A percentile compares a stretch with the other conserved stretches of the same genome.
Evolutionary conservation across 1,140 invertebrate species (phyloP).

Genomic region (Sinella curviseta): DNA sequence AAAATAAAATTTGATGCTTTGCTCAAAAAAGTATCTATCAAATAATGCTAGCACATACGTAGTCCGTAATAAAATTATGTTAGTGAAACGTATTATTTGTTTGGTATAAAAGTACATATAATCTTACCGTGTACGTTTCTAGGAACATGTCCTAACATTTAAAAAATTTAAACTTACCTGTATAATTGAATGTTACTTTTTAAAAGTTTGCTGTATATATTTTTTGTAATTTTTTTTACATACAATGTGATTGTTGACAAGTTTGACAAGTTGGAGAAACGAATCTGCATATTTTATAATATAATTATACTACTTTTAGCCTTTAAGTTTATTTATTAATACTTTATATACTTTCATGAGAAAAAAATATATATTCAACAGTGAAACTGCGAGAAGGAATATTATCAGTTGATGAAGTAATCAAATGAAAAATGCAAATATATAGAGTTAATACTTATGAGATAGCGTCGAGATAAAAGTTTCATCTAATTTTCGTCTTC

Average conservation of each 20-base stretch:
- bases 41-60: too few species aligned
- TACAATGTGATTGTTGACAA: background rate
- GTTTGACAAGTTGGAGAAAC: background rate
- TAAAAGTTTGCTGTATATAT: background rate
- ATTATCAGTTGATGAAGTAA: background rate
- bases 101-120: constrained; percentile 9
- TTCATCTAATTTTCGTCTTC: constrained; percentile 1
- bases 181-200: background rate
- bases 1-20: constrained; percentile 13
- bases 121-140: constrained; percentile 6
- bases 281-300: background rate
- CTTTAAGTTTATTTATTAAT: background rate
- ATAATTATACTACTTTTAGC: background rate
- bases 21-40: constrained; percentile 17
- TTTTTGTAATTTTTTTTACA: constrained; percentile 20
- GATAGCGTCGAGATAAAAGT: background rate
- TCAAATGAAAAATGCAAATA: constrained; percentile 8
- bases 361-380: background rate
- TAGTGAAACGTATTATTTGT: constrained; percentile 7
- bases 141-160: background rate
- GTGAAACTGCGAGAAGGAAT: background rate
- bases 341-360: background rate
- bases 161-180: background rate
- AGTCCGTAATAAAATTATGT: too few species aligned
- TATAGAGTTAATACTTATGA: background rate